phyloP scores from a whole-genome alignment of 2,888 invertebrate genomes.

The Agrochola litura region DNA sequence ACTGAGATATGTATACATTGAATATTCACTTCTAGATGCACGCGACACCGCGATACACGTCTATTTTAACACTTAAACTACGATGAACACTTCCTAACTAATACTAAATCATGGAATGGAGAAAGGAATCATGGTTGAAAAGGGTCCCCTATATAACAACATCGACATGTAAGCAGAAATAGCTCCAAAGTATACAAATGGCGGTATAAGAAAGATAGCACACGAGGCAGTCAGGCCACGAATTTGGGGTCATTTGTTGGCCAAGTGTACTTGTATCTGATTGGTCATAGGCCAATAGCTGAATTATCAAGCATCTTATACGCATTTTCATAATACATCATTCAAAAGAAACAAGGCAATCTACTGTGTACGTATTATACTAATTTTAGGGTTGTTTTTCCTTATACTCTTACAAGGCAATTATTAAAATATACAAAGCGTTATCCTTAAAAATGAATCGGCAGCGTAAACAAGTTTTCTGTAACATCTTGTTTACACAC shows the following conservation, averaged over 20 bases:
- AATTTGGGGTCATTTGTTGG: neutral
- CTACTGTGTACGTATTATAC: neutral
- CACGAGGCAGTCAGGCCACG: neutral
- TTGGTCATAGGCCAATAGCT: neutral
- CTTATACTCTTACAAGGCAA: constrained; percentile 19
- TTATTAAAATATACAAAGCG: neutral
- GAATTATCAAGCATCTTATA: neutral
- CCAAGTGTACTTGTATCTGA: neutral
- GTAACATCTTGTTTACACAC: constrained; percentile 5
- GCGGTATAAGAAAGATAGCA: neutral
- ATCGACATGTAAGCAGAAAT: constrained; percentile 29
- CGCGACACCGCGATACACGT: constrained; percentile 7
- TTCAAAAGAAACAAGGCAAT: neutral
- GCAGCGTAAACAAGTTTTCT: neutral
- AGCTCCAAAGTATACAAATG: neutral
- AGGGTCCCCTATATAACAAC: neutral
- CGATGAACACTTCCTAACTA: constrained; percentile 72
- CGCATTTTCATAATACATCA: neutral
- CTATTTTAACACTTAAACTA: constrained; percentile 57
- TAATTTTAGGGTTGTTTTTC: constrained; percentile 9
- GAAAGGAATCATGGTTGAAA: constrained; percentile 56
- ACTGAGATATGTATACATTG: neutral
- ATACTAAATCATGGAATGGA: constrained; percentile 76
- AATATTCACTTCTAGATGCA: neutral
- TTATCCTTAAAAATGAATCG: constrained; percentile 22